Evolutionary conservation across 2,113 vertebrate species (phyloP), one percentile per base, ranked within the genome.

Genomic region (Phocoena sinus): DNA sequence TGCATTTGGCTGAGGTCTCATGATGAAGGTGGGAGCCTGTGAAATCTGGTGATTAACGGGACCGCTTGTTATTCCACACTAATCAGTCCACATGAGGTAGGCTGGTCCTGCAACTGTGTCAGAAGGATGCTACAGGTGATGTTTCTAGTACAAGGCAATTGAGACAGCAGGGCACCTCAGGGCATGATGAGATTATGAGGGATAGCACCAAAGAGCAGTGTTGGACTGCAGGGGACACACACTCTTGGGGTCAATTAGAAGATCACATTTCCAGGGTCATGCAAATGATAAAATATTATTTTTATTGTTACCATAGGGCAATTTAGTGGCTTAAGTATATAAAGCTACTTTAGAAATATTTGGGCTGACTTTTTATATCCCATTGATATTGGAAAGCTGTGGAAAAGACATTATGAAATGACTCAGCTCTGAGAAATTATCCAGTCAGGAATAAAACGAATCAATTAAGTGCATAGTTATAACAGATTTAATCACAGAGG

Each of bases 391-490:
- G n/a, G 38, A 67, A 94, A 89, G 13, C 28, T 50, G 4, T 71
- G 60, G 28, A 23, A 74, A 93, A 70, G n/a, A 50, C 15, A 63
- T 86, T 63, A 31, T n/a, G 21, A 90, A 85, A 56, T 65, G 73
- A 79, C 36, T 68, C 82, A 63, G 81, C 26, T 84, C 53, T 83
- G 85, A 96, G 44, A 79, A 92, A 92, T 77, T 83, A 87, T n/a
- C 41, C n/a, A 81, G 47, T 79, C 23, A 88, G 56, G 15, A 93
- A 88, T 85, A 96, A 95, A 76, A 81, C 41, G 83, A 89, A 96
- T 92, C 67, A 90, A 92, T 94, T 91, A 95, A 88, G 10, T 53
- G 25, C 9, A 47, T 67, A 71, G 67, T 88, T 82, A 95, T 82
- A 84, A 68, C 23, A 93, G 71, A 90, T 76, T 91, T 89, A 94